These are phyloP conservation scores for Thecocarcelia acutangulata DNA, from an alignment of 2,888 invertebrate genomes.

Conservation along the genomic window DNA sequence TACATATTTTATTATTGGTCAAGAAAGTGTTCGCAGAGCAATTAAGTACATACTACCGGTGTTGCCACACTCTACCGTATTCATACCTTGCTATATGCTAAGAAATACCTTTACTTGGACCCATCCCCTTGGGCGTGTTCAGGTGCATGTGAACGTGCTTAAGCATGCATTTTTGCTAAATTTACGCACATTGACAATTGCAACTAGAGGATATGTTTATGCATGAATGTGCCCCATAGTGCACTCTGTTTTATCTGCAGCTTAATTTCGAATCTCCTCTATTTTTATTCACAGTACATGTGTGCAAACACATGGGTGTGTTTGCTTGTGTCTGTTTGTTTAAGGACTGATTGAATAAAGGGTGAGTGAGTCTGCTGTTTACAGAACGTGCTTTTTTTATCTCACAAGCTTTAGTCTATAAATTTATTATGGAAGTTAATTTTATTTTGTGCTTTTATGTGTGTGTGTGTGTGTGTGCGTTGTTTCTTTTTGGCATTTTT, in stretches of 20 bases:
- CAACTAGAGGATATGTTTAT: constrained; percentile 36
- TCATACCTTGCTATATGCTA: too few species aligned
- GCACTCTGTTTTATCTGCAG: constrained; percentile 8
- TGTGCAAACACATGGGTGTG: background rate
- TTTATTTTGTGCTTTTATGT: constrained; percentile 17
- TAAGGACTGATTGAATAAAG: constrained; percentile 37
- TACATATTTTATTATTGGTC: too few species aligned
- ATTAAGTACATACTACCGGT: too few species aligned
- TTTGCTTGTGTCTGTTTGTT: constrained; percentile 9
- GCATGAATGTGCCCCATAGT: constrained; percentile 35
- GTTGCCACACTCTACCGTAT: too few species aligned
- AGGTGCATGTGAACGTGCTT: too few species aligned
- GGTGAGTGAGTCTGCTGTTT: constrained; percentile 51
- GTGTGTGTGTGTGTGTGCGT: too few species aligned
- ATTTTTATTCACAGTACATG: background rate
- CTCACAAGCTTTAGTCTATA: constrained; percentile 53
- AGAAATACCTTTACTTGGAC: too few species aligned
- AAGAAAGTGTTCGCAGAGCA: too few species aligned
- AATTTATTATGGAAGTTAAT: constrained; percentile 65
- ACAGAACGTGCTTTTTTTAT: constrained; percentile 43
- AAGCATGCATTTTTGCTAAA: too few species aligned
- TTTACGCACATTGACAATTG: background rate
- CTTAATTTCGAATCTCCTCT: constrained; percentile 4
- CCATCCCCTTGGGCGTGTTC: too few species aligned
- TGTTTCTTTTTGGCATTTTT: constrained; percentile 12